These are phyloP conservation scores for Anastrepha ludens DNA, from an alignment of 1,140 invertebrate genomes.

Conservation along the genomic window DNA sequence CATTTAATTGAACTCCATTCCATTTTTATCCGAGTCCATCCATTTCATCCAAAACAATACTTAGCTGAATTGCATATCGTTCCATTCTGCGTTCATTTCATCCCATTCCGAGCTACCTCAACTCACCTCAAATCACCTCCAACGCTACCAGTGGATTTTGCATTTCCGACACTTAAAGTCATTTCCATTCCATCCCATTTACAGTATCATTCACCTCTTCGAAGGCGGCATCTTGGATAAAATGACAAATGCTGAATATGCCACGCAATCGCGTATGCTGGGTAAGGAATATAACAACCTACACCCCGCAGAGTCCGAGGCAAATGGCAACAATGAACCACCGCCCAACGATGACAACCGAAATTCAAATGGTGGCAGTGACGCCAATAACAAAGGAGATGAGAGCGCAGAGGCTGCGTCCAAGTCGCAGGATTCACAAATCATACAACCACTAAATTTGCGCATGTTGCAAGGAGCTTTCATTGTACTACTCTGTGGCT, in stretches of 20 bases:
- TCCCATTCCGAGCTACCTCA: neutral
- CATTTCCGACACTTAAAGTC: neutral
- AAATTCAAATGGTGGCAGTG: conserved; percentile 11
- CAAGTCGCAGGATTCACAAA: conserved; percentile 59
- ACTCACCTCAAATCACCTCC: neutral
- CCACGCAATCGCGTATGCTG: conserved; percentile 77
- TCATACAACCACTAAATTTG: conserved; percentile 78
- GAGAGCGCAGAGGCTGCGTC: conserved; percentile 50
- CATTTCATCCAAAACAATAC: neutral
- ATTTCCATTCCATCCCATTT: neutral
- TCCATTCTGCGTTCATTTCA: neutral
- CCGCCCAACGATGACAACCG: neutral
- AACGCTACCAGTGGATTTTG: too few species aligned
- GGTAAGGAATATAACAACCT: conserved; percentile 60
- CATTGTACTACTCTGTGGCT: conserved; percentile 79
- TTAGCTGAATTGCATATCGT: neutral
- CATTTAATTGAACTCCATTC: neutral
- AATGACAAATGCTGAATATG: conserved; percentile 83
- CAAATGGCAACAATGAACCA: conserved; percentile 24
- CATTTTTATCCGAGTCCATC: neutral
- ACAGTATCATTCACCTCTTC: conserved; percentile 81
- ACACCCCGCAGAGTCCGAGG: neutral
- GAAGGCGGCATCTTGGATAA: conserved; percentile 83
- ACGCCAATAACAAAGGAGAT: conserved; percentile 62
- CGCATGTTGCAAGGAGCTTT: conserved; percentile 82